Evolutionary conservation across 1,140 invertebrate species (phyloP), one percentile per base, ranked within the genome.

Genomic region (Carcinoscorpius rotundicauda): DNA sequence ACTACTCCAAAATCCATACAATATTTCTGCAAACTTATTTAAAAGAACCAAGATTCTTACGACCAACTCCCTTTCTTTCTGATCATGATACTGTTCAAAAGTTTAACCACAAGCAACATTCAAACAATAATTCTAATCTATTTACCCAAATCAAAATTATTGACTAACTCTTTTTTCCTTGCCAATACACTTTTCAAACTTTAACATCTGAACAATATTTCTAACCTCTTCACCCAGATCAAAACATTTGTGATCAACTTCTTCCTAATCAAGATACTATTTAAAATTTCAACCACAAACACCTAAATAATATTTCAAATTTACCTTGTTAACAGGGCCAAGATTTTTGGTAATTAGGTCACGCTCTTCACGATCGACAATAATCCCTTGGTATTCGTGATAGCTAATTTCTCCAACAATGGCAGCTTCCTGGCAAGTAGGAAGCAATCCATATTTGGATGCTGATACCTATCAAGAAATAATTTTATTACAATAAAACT

Each of bases 401-500:
- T 84, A 86, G 72, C 86, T 87, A n/a, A 91, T 80, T 64, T 93
- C 89, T 5, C 93, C 93, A 73, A 97, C 83, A 52, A 95, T 84
- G 68, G 91, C 86, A 49, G 92, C 87, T 79, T 97, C 94, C 76
- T 88, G 86, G 72, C 87, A 87, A 49, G 97, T 78, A n/a, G 93
- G 89, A 75, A 97, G 79, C 62, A 98, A 78, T 6, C 94, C 94
- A 72, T 84, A 83, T 76, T 90, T 90, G 71, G 90, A 82, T 62
- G 88, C 85, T 11, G 93, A 95, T 63, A 96, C 66, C 68, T 69
- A 53, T 51, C 55, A 61, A 9, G 6, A 64, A 49, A 63, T 8
- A 11, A 65, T 58, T 51, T 64, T 10, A 29, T 29, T 29, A 29
- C 29, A 29, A 29, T 29, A 29, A 29, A 29, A 29, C 29, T 29